These are phyloP conservation scores for Irena cyanogastra DNA, from an alignment of 2,113 vertebrate genomes.

Conservation along the genomic window DNA sequence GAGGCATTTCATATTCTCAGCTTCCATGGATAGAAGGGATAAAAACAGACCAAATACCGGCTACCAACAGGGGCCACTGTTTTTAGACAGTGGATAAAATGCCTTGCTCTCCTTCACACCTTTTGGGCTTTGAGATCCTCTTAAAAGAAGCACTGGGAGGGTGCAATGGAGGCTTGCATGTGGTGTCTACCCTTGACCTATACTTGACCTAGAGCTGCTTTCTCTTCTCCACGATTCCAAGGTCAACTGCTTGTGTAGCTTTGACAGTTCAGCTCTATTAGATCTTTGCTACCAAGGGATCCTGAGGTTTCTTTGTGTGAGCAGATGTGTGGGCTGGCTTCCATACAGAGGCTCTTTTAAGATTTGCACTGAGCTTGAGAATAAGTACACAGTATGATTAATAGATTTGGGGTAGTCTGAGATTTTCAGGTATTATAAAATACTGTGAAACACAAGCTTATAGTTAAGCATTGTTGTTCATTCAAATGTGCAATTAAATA, in stretches of 20 bases:
- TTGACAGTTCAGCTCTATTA: background rate
- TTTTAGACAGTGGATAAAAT: background rate
- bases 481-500: background rate
- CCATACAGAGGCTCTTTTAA: background rate
- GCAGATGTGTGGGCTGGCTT: background rate
- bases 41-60: background rate
- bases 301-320: background rate
- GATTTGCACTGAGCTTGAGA: background rate
- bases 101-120: background rate
- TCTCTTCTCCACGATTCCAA: background rate
- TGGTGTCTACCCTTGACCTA: background rate
- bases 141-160: background rate
- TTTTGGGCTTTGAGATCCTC: background rate
- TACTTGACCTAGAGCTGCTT: background rate
- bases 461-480: background rate
- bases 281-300: background rate
- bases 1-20: background rate
- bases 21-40: background rate
- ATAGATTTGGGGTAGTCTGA: background rate
- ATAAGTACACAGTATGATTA: background rate
- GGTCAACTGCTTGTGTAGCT: background rate
- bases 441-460: background rate
- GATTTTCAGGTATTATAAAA: background rate
- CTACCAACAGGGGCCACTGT: background rate
- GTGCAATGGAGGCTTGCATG: background rate